phyloP scores from a whole-genome alignment of 2,888 invertebrate species.

The Meganola albula region DNA sequence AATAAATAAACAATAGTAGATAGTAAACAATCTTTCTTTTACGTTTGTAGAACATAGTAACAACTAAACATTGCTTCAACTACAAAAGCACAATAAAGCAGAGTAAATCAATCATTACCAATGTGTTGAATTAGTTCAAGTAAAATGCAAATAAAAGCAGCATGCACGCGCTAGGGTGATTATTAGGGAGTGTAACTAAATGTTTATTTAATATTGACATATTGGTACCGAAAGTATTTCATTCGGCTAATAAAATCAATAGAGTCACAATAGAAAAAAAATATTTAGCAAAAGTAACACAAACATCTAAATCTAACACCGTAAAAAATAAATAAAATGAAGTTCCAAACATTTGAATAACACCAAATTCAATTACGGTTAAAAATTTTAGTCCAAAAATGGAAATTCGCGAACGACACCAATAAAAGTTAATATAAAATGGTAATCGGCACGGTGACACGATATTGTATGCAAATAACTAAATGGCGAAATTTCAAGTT shows the following conservation, averaged over 20 bases:
- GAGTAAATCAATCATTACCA: slow-evolving; percentile 12
- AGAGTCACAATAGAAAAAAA: too few relatives aligned
- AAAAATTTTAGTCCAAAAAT: slow-evolving; percentile 19
- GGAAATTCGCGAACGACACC: slow-evolving; percentile 15
- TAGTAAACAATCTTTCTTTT: too few relatives aligned
- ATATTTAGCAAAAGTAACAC: too few relatives aligned
- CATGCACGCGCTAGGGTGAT: slow-evolving; percentile 25
- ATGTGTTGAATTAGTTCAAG: slow-evolving; percentile 18
- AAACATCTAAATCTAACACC: too few relatives aligned
- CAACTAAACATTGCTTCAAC: too few relatives aligned
- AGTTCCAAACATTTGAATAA: too few relatives aligned
- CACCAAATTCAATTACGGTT: slow-evolving; percentile 26
- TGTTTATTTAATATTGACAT: slow-evolving; percentile 20
- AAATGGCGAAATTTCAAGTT: slow-evolving; percentile 25
- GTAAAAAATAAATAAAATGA: too few relatives aligned
- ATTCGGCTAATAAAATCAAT: slow-evolving; percentile 1
- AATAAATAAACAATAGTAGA: too few relatives aligned
- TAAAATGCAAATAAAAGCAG: slow-evolving; percentile 20
- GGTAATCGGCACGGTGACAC: slow-evolving; percentile 41
- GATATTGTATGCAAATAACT: slow-evolving; percentile 40
- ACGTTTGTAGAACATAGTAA: too few relatives aligned
- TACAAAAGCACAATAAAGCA: not conserved
- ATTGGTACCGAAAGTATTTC: slow-evolving; percentile 2
- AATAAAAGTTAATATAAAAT: slow-evolving; percentile 41
- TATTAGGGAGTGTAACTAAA: slow-evolving; percentile 18